Evolutionary conservation across 2,797 vertebrate species (phyloP), one percentile per base, ranked within the genome.

Genomic region (Danio tinwini): DNA sequence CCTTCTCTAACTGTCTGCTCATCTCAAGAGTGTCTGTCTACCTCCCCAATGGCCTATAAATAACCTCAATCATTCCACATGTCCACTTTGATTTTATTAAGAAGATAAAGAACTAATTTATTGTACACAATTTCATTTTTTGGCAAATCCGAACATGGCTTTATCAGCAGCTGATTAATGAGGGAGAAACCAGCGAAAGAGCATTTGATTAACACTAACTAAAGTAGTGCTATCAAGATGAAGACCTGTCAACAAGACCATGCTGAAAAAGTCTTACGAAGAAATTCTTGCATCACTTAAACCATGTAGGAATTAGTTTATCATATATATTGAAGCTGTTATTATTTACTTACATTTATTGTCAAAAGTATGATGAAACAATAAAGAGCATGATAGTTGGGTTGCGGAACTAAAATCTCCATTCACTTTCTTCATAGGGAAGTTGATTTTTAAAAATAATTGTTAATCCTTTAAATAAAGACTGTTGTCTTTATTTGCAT

Each of bases 91-190:
- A 92, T 92, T 90, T 90, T 89, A 85, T 88, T 89, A 75, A 76
- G 52, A 82, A 91, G 92, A 94, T 92, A 93, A 93, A 90, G 83
- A 91, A 90, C 88, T 90, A 87, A 91, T 93, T 92, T 93, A 91
- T 90, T 92, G 91, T 62, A 70, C 63, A 78, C 47, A 78, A 12
- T 50, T 78, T 62, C 6, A 10, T 3, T 29, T 45, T 59, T 14
- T 29, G 69, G 42, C 64, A 69, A 61, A 69, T 78, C n/a, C 53
- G 39, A 78, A 61, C 53, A 61, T 42, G 29, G 56, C 39, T 78
- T 70, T 78, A 70, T 78, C 65, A 70, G 65, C 68, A 12, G 47
- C 56, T 53, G 45, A 78, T 78, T 78, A 78, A 70, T 78, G 44
- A 78, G 37, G 45, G 67, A 29, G 45, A 52, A 62, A 29, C 13